A percentile compares a stretch with the other conserved stretches of the same genome.
Evolutionary conservation across 2,888 invertebrate genomes (phyloP).

Genomic region (Conistra vaccinii): DNA sequence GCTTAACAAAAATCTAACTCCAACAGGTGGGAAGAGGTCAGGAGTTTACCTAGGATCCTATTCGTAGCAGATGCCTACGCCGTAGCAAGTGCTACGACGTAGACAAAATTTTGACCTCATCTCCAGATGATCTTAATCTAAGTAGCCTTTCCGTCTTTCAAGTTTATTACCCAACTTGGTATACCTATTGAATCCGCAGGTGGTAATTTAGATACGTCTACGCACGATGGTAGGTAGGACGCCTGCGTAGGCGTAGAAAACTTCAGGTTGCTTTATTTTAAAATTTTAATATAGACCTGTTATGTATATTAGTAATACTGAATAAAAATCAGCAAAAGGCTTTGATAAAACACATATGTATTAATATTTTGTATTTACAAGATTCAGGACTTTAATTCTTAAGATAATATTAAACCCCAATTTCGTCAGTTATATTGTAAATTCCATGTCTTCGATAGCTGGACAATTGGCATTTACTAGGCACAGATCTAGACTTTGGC

Average conservation of each 20-base stretch:
- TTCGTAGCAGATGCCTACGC: constrained; percentile 41
- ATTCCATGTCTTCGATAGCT: background rate
- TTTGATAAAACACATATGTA: no score
- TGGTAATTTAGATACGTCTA: background rate
- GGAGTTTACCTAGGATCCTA: background rate
- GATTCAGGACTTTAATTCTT: no score
- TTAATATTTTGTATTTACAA: no score
- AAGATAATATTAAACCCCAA: no score
- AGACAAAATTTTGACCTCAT: background rate
- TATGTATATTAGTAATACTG: background rate
- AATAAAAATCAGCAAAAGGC: no score
- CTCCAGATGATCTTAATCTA: background rate
- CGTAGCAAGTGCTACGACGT: constrained; percentile 45
- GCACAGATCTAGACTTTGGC: background rate
- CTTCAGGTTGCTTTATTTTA: background rate
- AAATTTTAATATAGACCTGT: background rate
- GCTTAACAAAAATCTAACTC: background rate
- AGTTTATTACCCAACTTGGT: background rate
- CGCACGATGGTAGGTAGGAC: background rate
- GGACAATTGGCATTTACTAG: background rate
- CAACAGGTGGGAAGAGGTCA: background rate
- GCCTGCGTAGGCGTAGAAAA: background rate
- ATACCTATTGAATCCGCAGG: background rate
- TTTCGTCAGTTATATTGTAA: background rate
- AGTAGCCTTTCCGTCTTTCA: background rate